Evolutionary conservation across 2,797 vertebrate genomes (phyloP), one percentile per base, ranked within the genome.

Genomic region (Oophaga sylvatica): DNA sequence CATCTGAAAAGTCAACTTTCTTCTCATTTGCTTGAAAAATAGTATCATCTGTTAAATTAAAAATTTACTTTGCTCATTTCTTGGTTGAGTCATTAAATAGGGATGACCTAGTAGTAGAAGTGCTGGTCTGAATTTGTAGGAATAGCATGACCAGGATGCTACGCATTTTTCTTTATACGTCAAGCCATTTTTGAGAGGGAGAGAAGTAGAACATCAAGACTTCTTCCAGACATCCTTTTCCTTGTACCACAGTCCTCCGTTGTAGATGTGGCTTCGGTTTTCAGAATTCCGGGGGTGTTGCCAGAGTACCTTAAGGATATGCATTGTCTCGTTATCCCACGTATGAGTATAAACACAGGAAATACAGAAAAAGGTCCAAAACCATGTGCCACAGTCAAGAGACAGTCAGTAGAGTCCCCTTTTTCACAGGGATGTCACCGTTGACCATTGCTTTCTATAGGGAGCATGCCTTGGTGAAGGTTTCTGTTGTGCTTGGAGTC

Each of bases 401-500:
- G 17, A 81, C 83, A 82, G 59, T 77, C 71, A 77, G 53, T 60
- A 70, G 45, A 45, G n/a, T 31, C 26, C 56, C n/a, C 48, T 48
- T 17, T 17, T 15, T 48, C 0, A 60, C 3, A 1, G 79, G 41
- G 10, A 90, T 92, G 95, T 97, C 96, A 97, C 92, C 95, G 96
- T 87, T 96, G 95, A 3, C 94, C 91, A 0, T 82, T 93, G 91
- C 93, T 94, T 93, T 94, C 97, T 41, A 94, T 94, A 0, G 94
- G 95, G 90, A 94, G 95, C 90, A 95, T 96, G 94, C 95, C 19
- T n/a, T 95, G 92, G 91, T 95, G 94, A 92, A 96, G 95, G 20
- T 93, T 91, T 82, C 94, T 94, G 2, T 94, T 87, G 71, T 96
- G 95, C 91, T 95, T 96, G 3, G 94, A 91, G 86, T 96, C 95